Evolutionary conservation across 2,888 invertebrate genomes (phyloP), one percentile per base, ranked within the genome.

Genomic region (Limenitis camilla): DNA sequence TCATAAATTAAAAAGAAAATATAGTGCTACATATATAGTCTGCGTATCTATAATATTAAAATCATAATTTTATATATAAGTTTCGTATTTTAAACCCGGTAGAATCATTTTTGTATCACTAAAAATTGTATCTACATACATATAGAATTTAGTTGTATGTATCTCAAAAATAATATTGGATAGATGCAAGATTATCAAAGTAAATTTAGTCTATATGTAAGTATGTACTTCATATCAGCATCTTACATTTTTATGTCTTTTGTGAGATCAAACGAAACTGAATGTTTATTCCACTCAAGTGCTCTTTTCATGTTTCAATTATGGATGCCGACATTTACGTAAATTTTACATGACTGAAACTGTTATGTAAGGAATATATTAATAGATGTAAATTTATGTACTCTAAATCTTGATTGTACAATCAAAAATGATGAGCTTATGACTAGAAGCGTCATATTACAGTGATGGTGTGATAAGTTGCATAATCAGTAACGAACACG

Each of bases 391-490:
- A n/a, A n/a, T n/a, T n/a, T n/a, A n/a, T n/a, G n/a, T n/a, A n/a
- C n/a, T n/a, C n/a, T n/a, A n/a, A n/a, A n/a, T n/a, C n/a, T n/a
- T n/a, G n/a, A n/a, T n/a, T n/a, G n/a, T n/a, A n/a, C n/a, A n/a
- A n/a, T n/a, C n/a, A n/a, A n/a, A n/a, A n/a, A n/a, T n/a, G n/a
- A n/a, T n/a, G n/a, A n/a, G n/a, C n/a, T n/a, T 62, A 58, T 62
- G 61, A 60, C 60, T 60, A 62, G 43, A 33, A 39, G 64, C 60
- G 54, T 74, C 67, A 41, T 53, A 61, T 76, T 76, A 61, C 70
- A 52, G 53, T 60, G 56, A 69, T 72, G 64, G 69, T 71, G 55
- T 58, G 72, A 75, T 69, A 62, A 59, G 58, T 71, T 76, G 73
- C 76, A 68, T 68, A 67, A 70, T 71, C 68, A 58, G 39, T 54